Base-by-base conservation (phyloP, 2,888 invertebrate species). In the Liposcelis brunnea region DNA sequence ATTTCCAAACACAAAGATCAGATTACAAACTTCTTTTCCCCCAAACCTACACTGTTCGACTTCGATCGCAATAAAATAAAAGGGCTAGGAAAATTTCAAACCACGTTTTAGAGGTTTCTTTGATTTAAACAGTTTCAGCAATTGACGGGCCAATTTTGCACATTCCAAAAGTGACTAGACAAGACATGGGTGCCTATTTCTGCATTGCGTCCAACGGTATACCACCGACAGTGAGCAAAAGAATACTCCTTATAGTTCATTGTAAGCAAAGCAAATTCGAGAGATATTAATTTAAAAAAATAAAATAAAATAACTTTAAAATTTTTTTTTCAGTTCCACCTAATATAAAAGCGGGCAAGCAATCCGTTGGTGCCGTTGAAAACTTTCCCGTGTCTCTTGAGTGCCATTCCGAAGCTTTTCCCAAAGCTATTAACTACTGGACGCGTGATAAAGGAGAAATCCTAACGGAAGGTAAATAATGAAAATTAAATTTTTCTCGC, bases 281-380 rank as follows among this genome's bases (percentile, higher is more conserved):
- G 26, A 4, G 26, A 8, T 8, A n/a, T 26, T 26, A 26, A 26
- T 6, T 26, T 26, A 26, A 26, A 26, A 26, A 4, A 26, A 26
- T 8, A 26, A 26, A 26, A 26, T 6, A 26, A 8, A 26, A 26
- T 6, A 26, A 26, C n/a, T n/a, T n/a, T n/a, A n/a, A n/a, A n/a
- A n/a, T n/a, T n/a, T n/a, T n/a, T n/a, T 48, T 66, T 68, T 18
- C 68, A 90, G 90, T 90, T 68, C 82, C 85, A 1, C 90, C 90
- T 43, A 86, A 89, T 84, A 87, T 90, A 60, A 89, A 85, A 82
- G 87, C 90, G 52, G 87, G 87, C 46, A 90, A 89, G 70, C 89
- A 90, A 68, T 70, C 90, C 64, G 87, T 90, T 50, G 89, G 90
- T 2, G 89, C 89, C 21, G 87, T 89, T 48, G 75, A 82, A 48